A percentile compares a stretch with the other conserved stretches of the same genome.
phyloP scores from a whole-genome alignment of 2,797 vertebrate species.

The Etheostoma perlongum region DNA sequence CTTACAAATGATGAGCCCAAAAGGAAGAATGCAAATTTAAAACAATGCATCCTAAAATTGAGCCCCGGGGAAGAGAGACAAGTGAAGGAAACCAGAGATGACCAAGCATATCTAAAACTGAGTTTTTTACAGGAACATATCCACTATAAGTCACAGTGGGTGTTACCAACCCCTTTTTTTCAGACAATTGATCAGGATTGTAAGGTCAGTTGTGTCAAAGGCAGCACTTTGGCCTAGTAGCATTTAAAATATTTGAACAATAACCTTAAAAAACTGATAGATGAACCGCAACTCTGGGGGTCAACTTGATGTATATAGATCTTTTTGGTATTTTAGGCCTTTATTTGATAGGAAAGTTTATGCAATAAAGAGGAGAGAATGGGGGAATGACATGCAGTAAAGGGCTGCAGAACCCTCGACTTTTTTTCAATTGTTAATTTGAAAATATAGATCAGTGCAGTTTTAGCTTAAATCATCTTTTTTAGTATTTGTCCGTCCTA shows the following conservation, averaged over 20 bases:
- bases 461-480: not conserved
- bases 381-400: too few relatives aligned
- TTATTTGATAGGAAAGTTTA: too few relatives aligned
- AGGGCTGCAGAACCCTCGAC: too few relatives aligned
- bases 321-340: too few relatives aligned
- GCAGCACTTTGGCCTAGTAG: not conserved
- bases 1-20: conserved; percentile 34
- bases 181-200: conserved; percentile 13
- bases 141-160: not conserved
- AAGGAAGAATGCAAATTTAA: conserved; percentile 41
- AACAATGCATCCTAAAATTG: conserved; percentile 15
- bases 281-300: not conserved
- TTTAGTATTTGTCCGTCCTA: not conserved
- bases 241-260: conserved; percentile 9
- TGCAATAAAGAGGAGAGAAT: too few relatives aligned
- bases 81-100: conserved; percentile 17
- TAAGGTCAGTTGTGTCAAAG: conserved; percentile 19
- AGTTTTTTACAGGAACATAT: not conserved
- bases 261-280: not conserved
- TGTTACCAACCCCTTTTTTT: not conserved
- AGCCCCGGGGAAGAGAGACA: conserved; percentile 3
- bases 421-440: not conserved
- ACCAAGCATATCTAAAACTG: conserved; percentile 14
- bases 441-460: not conserved
- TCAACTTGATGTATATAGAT: too few relatives aligned